A percentile compares a stretch with the other conserved stretches of the same genome.
phyloP scores from a whole-genome alignment of 2,113 vertebrate genomes.

The Aythya baeri region DNA sequence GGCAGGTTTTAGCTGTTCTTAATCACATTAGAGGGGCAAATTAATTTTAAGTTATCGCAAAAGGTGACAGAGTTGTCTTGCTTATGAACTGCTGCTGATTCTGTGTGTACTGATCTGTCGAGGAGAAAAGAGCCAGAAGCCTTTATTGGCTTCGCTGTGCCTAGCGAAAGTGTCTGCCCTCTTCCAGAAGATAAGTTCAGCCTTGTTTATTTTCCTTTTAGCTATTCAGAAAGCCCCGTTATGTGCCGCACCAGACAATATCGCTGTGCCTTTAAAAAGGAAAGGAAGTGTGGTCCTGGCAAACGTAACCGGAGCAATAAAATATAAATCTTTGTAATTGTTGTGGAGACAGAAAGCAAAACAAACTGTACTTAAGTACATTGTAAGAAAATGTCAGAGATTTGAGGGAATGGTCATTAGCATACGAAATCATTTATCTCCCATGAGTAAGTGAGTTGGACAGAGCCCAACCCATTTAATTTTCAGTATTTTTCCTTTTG shows the following conservation, averaged over 20 bases:
- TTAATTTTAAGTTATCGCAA: constrained; percentile 11
- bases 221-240: constrained; percentile 11
- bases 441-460: constrained; percentile 65
- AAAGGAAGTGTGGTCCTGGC: constrained; percentile 75
- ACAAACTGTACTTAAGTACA: constrained; percentile 78
- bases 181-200: constrained; percentile 56
- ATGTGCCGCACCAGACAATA: background rate
- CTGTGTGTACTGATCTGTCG: constrained; percentile 36
- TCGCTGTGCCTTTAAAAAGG: constrained; percentile 72
- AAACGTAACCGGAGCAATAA: constrained; percentile 63
- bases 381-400: constrained; percentile 75
- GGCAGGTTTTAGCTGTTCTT: background rate
- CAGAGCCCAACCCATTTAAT: constrained; percentile 46
- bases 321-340: constrained; percentile 82
- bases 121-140: constrained; percentile 61
- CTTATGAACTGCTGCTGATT: constrained; percentile 16
- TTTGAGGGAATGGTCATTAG: constrained; percentile 71
- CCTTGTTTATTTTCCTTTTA: constrained; percentile 71
- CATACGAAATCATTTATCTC: constrained; percentile 69
- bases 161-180: constrained; percentile 41
- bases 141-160: background rate
- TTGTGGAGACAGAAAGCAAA: constrained; percentile 84
- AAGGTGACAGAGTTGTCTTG: constrained; percentile 27
- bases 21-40: background rate
- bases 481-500: constrained; percentile 66